Evolutionary conservation across 2,113 vertebrate genomes (phyloP).

Genomic region (Sinosuthora webbiana): DNA sequence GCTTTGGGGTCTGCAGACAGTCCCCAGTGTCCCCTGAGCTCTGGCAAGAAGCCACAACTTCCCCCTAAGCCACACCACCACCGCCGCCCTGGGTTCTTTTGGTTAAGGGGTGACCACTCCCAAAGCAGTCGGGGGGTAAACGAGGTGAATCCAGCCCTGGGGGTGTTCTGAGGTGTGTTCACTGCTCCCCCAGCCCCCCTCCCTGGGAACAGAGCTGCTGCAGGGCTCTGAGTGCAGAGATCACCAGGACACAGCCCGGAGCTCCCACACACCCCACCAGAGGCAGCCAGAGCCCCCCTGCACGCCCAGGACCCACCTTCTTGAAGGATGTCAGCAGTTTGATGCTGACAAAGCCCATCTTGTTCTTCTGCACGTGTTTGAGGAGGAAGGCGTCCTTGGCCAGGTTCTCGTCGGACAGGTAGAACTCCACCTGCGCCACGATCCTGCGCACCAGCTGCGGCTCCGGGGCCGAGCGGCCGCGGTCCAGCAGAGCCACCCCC

Average conservation of each 20-base stretch:
- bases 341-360: conserved; percentile 79
- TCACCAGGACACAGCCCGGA: not conserved
- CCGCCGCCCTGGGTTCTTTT: accelerated
- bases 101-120: accelerated
- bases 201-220: not conserved
- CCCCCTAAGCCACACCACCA: accelerated
- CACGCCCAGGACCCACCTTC: conserved; percentile 56
- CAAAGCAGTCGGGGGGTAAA: accelerated
- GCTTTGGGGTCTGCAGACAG: too few species aligned
- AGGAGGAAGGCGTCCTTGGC: conserved; percentile 76
- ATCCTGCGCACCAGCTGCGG: conserved; percentile 61
- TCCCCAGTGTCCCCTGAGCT: accelerated
- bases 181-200: not conserved
- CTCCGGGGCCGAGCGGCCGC: conserved; percentile 4
- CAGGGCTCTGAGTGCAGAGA: accelerated
- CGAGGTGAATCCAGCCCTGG: not conserved
- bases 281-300: too few species aligned
- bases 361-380: conserved; percentile 79
- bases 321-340: conserved; percentile 80
- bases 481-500: conserved; percentile 27
- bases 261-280: accelerated
- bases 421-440: conserved; percentile 74
- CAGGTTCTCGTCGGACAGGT: conserved; percentile 76
- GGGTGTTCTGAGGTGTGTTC: not conserved
- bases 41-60: not conserved